phyloP scores from a whole-genome alignment of 2,888 invertebrate species.

The Fabriciana adippe region DNA sequence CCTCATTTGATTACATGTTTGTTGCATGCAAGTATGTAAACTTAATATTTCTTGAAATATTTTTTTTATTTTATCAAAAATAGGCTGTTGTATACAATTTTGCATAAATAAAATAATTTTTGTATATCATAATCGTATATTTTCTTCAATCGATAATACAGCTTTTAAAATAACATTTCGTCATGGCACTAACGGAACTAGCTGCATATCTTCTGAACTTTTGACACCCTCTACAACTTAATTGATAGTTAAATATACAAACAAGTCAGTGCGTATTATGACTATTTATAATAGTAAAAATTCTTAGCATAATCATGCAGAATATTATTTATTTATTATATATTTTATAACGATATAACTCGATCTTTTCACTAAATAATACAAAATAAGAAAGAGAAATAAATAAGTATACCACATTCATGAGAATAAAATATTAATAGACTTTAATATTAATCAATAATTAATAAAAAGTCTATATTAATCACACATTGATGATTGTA shows the following conservation, averaged over 20 bases:
- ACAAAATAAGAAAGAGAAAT: slow-evolving; percentile 25
- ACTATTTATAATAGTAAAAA: neutral
- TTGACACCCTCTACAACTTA: slow-evolving; percentile 26
- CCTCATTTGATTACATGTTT: slow-evolving; percentile 20
- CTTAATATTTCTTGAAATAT: too few relatives aligned
- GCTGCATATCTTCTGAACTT: slow-evolving; percentile 33
- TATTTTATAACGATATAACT: neutral
- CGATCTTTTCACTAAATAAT: slow-evolving; percentile 18
- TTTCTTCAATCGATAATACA: slow-evolving; percentile 1
- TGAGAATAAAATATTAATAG: slow-evolving; percentile 16
- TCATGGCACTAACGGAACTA: slow-evolving; percentile 19
- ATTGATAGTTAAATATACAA: slow-evolving; percentile 29
- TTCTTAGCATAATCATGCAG: neutral
- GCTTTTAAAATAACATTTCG: slow-evolving; percentile 26
- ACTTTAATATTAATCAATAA: slow-evolving; percentile 50
- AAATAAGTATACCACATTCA: slow-evolving; percentile 24
- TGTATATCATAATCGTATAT: slow-evolving; percentile 2
- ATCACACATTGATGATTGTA: slow-evolving; percentile 53
- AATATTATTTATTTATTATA: neutral
- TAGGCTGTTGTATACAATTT: neutral
- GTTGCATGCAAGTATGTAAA: neutral
- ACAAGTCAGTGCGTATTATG: slow-evolving; percentile 16
- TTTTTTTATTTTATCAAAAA: neutral
- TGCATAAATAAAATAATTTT: slow-evolving; percentile 13
- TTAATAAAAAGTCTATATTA: slow-evolving; percentile 57